Evolutionary conservation across 2,888 invertebrate genomes (phyloP).

Genomic region (Petrolisthes manimaculis): DNA sequence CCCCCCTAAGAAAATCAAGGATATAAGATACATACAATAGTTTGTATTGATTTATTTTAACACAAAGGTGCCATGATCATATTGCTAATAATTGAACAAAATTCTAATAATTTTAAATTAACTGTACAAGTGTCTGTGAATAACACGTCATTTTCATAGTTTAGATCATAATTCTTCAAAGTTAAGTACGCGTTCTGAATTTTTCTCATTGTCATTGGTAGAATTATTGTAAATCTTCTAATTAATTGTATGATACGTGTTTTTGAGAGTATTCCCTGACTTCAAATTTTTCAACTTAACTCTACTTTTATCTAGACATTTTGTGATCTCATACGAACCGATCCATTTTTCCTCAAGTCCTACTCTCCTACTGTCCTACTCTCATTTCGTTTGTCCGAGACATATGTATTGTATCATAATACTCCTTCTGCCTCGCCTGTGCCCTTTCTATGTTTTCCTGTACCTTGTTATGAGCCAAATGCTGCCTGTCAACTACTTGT

Average conservation of each 20-base stretch:
- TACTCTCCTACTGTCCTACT: conserved; percentile 5
- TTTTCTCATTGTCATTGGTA: conserved; percentile 7
- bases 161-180: conserved; percentile 3
- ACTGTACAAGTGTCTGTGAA: no score
- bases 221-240: neutral
- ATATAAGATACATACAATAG: no score
- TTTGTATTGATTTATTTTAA: no score
- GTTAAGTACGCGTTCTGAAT: conserved; percentile 4
- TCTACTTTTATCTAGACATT: conserved; percentile 1
- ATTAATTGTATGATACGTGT: neutral
- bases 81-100: no score
- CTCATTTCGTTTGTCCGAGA: neutral
- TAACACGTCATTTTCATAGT: no score
- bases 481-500: no score
- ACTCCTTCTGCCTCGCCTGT: neutral
- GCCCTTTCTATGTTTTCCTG: conserved; percentile 18
- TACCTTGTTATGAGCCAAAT: neutral
- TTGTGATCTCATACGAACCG: conserved; percentile 4
- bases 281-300: conserved; percentile 4
- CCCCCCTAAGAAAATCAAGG: no score
- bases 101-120: no score
- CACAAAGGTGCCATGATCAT: no score
- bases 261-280: conserved; percentile 3
- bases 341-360: neutral
- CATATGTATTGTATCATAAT: conserved; percentile 15